Percentiles rank a stretch among this genome's conserved stretches.
Conservation (phyloP, 2,113 vertebrate species). For the Trogon melanurus region DNA sequence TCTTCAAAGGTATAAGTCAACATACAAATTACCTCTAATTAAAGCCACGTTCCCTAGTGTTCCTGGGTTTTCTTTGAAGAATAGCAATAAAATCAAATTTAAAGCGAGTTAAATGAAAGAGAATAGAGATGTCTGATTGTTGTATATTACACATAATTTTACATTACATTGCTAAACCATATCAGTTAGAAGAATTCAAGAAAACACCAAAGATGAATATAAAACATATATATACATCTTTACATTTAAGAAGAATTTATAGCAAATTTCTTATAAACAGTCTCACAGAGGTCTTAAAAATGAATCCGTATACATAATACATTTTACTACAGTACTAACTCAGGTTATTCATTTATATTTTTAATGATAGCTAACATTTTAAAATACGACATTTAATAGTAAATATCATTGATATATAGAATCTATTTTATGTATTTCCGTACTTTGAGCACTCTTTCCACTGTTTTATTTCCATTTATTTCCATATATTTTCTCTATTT, state of each 20-base stretch:
- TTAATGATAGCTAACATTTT: conserved; percentile 39
- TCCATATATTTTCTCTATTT: not conserved
- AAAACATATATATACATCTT: not conserved
- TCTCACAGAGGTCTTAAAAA: conserved; percentile 12
- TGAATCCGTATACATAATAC: conserved; percentile 29
- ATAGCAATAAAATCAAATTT: conserved; percentile 56
- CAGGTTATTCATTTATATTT: conserved; percentile 34
- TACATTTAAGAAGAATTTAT: conserved; percentile 1
- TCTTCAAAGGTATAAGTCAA: conserved; percentile 75
- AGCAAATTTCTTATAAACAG: conserved; percentile 6
- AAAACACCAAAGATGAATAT: conserved; percentile 43
- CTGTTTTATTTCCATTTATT: conserved; percentile 38
- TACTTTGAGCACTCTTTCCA: not conserved
- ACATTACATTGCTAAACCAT: conserved; percentile 65
- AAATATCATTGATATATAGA: conserved; percentile 19
- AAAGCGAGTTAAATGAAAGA: conserved; percentile 72
- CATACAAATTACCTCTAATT: conserved; percentile 77
- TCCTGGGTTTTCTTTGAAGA: conserved; percentile 69
- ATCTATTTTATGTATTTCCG: conserved; percentile 15
- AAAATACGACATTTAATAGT: conserved; percentile 10
- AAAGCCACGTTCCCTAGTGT: conserved; percentile 71
- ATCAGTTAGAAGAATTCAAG: conserved; percentile 48
- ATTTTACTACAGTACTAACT: conserved; percentile 24
- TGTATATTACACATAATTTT: conserved; percentile 74
- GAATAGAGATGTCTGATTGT: conserved; percentile 67